Evolutionary conservation across 37 sponge, comb jelly and placozoan genomes (phyloP), one percentile per base, ranked within the genome.

Genomic region (Ianthella basta): DNA sequence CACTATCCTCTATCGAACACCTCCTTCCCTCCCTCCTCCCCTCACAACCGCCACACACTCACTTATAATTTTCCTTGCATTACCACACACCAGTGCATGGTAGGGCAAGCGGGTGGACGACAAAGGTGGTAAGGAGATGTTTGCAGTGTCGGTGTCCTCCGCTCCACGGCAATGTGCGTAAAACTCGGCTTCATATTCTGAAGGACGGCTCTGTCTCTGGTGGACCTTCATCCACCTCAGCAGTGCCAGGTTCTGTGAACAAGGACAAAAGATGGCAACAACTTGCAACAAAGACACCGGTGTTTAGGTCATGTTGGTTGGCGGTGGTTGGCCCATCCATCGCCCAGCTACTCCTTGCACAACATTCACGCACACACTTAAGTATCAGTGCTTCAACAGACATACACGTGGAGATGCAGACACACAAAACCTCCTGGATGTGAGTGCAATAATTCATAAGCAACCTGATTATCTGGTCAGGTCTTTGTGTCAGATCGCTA

Each of bases 11-110:
- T 8, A 44, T 44, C 8, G 50, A 10, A 8, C 6, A 10, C 6
- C 50, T 44, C 6, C 8, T 3, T 8, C 50, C 50, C 50, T 10
- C 50, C 3, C 3, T 8, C 8, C 3, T 10, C 50, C 50, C 50
- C 50, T 3, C 50, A 3, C 50, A 3, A 3, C 37, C 53, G 24
- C 32, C 40, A 12, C 36, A 6, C 24, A 59, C 86, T 60, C 24
- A 90, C 90, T 66, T 1, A 90, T 81, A 16, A 90, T 82, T 19
- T 82, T 72, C 82, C 73, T 64, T 30, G 90, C 55, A 21, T 56
- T 59, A 16, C 82, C 82, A 37, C 56, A 82, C 20, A 90, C 59
- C 50, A 90, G 78, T 0, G 56, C 75, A 53, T 90, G 90, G 39
- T 85, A 90, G 0, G 90, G 90, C 55, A 90, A 69, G 12, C 56